Percentiles rank a stretch among this genome's conserved stretches.
These are phyloP conservation scores for Eupeodes corollae DNA, from an alignment of 1,140 invertebrate genomes.

Conservation along the genomic window DNA sequence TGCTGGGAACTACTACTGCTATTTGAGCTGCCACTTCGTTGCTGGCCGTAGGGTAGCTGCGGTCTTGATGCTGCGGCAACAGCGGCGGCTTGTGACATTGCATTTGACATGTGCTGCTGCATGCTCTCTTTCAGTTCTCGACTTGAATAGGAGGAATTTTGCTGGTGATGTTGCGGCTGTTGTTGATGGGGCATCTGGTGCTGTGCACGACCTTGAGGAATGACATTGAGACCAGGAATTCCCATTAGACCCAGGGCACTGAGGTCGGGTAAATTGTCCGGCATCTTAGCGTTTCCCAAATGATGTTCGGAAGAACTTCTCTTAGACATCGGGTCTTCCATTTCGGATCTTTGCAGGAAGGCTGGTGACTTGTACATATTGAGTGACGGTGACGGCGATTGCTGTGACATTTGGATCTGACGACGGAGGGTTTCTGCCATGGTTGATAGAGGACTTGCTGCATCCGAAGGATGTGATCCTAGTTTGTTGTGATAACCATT, in stretches of 20 bases:
- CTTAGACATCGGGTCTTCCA: constrained; percentile 29
- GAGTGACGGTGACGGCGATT: constrained; percentile 29
- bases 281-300: constrained; percentile 10
- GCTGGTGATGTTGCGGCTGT: constrained; percentile 17
- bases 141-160: constrained; percentile 12
- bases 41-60: too few relatives aligned
- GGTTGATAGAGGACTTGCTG: constrained; percentile 22
- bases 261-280: constrained; percentile 27
- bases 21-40: too few relatives aligned
- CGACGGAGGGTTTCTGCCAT: constrained; percentile 32
- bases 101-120: constrained; percentile 5
- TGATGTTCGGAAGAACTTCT: constrained; percentile 20
- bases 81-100: too few relatives aligned
- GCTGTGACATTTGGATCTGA: constrained; percentile 27
- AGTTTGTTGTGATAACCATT: constrained; percentile 31
- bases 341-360: constrained; percentile 30
- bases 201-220: constrained; percentile 17
- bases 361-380: constrained; percentile 35
- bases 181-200: constrained; percentile 12
- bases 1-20: too few relatives aligned
- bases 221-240: constrained; percentile 28
- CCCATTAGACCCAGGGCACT: constrained; percentile 31
- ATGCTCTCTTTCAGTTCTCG: constrained; percentile 25
- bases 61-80: too few relatives aligned
- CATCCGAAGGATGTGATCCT: constrained; percentile 15